Evolutionary conservation across 2,797 vertebrate species (phyloP).

Genomic region (Spinus olivaceus): DNA sequence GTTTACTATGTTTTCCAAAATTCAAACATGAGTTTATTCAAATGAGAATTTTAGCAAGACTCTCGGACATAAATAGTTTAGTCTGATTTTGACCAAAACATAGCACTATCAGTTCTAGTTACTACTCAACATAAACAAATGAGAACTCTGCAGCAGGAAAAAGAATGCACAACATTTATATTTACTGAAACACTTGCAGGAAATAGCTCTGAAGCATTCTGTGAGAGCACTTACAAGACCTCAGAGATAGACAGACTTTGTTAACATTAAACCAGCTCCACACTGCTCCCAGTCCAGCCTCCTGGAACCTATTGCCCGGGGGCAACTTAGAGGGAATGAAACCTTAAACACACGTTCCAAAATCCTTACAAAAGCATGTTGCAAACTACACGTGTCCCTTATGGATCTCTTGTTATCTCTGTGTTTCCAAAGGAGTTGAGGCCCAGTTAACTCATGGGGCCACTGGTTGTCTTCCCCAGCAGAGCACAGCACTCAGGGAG

Average conservation of each 20-base stretch:
- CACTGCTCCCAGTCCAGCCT: not conserved
- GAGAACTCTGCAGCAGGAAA: not conserved
- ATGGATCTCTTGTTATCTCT: not conserved
- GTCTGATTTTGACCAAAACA: not conserved
- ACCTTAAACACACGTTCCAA: not conserved
- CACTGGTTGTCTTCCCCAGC: not conserved
- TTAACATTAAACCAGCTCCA: not conserved
- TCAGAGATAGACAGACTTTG: not conserved
- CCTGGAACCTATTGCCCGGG: not conserved
- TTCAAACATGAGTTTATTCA: not conserved
- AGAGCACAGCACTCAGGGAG: not conserved
- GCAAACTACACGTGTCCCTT: accelerated
- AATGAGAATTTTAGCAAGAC: not conserved
- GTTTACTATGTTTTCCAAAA: not conserved
- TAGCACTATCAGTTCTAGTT: not conserved
- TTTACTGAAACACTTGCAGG: not conserved
- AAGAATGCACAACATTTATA: not conserved
- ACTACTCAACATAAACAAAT: not conserved
- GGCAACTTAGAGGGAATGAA: not conserved
- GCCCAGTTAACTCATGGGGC: not conserved
- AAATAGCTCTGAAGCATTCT: not conserved
- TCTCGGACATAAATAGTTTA: not conserved
- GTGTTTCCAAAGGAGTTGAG: not conserved
- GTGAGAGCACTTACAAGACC: not conserved
- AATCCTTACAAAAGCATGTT: not conserved